Evolutionary conservation across 1,140 invertebrate genomes (phyloP), one percentile per base, ranked within the genome.

Genomic region (Steinernema feltiae): DNA sequence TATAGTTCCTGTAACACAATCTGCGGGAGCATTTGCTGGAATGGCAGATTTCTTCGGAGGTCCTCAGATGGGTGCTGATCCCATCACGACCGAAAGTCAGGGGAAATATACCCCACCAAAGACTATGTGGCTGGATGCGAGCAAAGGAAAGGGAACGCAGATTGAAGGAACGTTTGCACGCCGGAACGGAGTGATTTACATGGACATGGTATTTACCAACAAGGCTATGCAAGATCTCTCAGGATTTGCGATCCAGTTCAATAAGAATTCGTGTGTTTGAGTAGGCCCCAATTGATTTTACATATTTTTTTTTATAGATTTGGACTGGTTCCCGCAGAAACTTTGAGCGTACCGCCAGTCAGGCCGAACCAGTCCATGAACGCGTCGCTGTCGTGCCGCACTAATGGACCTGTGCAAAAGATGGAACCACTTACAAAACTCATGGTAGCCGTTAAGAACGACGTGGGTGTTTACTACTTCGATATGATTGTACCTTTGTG

Each of bases 391-490:
- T 87, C 90, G 0, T 88, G 98, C 18, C 91, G 90, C 77, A 94
- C 92, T 2, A 90, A 89, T 74, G 97, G 96, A n/a, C 92, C 93
- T 48, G 92, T 98, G 29, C 94, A 96, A 88, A 91, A 94, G 72
- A 98, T 98, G 95, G 94, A 98, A 70, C 97, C 97, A 3, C 89
- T 99, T 0, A 97, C 93, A 77, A 98, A 95, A 88, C 88, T 98
- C 69, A 94, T 97, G 91, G 93, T 99, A 75, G 97, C 97, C 15
- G 91, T 99, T 17, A 99, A 99, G 88, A 99, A 99, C 89, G 98
- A 96, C 88, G 94, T 99, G 29, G 95, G 97, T 88, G 93, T 99
- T 0, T 95, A 98, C 87, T 99, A 99, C 87, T 99, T 97, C 89
- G 94, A 95, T 53, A 93, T 93, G 83, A 87, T 94, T 29, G 92